These are phyloP conservation scores for Etheostoma perlongum DNA, from an alignment of 2,797 vertebrate genomes.

Conservation along the genomic window DNA sequence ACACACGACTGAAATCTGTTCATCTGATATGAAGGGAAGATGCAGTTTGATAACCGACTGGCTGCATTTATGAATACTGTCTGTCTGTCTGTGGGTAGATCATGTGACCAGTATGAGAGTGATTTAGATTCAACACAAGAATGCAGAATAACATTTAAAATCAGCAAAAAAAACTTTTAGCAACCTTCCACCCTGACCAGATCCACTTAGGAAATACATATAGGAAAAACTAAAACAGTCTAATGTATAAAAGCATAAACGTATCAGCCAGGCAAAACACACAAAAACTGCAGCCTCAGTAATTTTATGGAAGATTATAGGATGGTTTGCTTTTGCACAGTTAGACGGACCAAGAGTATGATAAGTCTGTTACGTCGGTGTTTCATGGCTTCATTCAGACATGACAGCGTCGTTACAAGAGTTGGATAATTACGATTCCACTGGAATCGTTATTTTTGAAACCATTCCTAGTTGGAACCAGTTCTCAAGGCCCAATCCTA, in stretches of 20 bases:
- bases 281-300: not conserved
- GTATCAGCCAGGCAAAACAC: not conserved
- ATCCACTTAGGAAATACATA: too few relatives aligned
- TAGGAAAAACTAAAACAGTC: too few relatives aligned
- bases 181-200: too few relatives aligned
- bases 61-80: not conserved
- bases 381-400: not conserved
- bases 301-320: not conserved
- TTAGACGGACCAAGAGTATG: not conserved
- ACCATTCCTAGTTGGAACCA: too few relatives aligned
- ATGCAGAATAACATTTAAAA: not conserved
- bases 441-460: too few relatives aligned
- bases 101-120: not conserved
- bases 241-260: not conserved
- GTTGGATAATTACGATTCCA: not conserved
- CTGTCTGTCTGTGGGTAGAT: not conserved
- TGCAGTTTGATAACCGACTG: not conserved
- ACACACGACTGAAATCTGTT: not conserved
- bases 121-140: not conserved
- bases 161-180: not conserved
- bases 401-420: not conserved
- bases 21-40: not conserved
- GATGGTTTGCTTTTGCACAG: not conserved
- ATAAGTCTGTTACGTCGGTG: not conserved
- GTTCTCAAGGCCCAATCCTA: too few relatives aligned